Conservation (phyloP, 2,113 vertebrate species). For the Vulpes ferrilata region DNA sequence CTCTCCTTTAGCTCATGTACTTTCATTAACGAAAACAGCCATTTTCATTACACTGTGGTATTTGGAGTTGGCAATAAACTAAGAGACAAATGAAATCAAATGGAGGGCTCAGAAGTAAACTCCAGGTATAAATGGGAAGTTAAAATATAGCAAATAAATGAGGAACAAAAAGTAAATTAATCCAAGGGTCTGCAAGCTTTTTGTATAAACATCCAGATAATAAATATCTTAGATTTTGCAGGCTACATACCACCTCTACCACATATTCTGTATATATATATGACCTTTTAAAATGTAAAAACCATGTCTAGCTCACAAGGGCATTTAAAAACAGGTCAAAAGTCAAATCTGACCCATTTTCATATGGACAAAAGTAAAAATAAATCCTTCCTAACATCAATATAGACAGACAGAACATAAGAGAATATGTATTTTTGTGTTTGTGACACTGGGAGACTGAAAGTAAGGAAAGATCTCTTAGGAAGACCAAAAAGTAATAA, state of each 20-base stretch:
- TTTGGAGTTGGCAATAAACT: background rate
- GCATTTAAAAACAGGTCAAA: background rate
- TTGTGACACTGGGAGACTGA: background rate
- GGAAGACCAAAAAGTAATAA: background rate
- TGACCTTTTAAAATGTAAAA: background rate
- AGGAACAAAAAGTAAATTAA: background rate
- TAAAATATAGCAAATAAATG: background rate
- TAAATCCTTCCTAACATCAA: background rate
- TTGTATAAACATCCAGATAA: background rate
- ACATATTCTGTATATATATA: background rate
- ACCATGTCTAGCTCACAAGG: background rate
- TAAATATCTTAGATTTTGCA: background rate
- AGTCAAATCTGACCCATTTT: background rate
- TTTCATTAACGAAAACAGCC: conserved; percentile 45
- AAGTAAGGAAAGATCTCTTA: background rate
- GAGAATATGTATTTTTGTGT: background rate
- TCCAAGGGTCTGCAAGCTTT: background rate
- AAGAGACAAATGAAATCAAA: background rate
- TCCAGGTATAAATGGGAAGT: background rate
- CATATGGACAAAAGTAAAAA: background rate
- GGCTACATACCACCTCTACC: background rate
- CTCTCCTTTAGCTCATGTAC: background rate
- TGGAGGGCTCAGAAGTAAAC: background rate
- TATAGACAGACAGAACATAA: background rate
- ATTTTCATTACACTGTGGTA: background rate